Evolutionary conservation across 2,888 invertebrate species (phyloP).

Genomic region (Callinectes sapidus): DNA sequence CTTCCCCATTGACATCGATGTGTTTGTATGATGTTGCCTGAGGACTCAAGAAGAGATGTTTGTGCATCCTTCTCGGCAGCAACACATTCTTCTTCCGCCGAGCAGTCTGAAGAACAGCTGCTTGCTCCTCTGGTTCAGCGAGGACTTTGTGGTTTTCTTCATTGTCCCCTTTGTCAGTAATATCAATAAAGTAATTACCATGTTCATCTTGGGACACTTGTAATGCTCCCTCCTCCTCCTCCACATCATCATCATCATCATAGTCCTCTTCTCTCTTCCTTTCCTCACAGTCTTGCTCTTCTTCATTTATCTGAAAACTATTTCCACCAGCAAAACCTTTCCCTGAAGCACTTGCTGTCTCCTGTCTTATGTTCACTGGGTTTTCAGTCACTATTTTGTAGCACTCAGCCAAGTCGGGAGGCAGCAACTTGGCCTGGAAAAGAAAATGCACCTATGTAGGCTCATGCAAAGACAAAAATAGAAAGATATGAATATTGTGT

Average conservation of each 20-base stretch:
- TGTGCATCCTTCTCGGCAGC: conserved; percentile 55
- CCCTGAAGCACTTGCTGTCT: neutral
- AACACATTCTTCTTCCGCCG: conserved; percentile 58
- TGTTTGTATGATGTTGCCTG: neutral
- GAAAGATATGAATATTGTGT: neutral
- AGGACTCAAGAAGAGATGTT: conserved; percentile 34
- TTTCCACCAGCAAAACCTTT: neutral
- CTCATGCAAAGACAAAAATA: neutral
- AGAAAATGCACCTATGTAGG: neutral
- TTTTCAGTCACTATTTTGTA: conserved; percentile 68
- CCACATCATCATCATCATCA: neutral
- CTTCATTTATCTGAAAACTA: neutral
- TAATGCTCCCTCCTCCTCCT: conserved; percentile 41
- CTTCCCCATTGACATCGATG: neutral
- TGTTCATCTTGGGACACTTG: conserved; percentile 59
- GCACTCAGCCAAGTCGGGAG: conserved; percentile 68
- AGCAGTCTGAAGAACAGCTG: neutral
- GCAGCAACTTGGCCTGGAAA: conserved; percentile 68
- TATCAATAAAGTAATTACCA: conserved; percentile 57
- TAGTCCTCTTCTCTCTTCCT: conserved; percentile 14
- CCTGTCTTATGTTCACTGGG: neutral
- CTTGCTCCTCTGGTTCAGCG: neutral
- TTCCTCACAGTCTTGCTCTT: neutral
- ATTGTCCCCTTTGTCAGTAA: neutral
- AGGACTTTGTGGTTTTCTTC: neutral